Percentiles rank a stretch among this genome's conserved stretches.
phyloP scores from a whole-genome alignment of 2,888 invertebrate genomes.

The Reticulitermes lucifugus region DNA sequence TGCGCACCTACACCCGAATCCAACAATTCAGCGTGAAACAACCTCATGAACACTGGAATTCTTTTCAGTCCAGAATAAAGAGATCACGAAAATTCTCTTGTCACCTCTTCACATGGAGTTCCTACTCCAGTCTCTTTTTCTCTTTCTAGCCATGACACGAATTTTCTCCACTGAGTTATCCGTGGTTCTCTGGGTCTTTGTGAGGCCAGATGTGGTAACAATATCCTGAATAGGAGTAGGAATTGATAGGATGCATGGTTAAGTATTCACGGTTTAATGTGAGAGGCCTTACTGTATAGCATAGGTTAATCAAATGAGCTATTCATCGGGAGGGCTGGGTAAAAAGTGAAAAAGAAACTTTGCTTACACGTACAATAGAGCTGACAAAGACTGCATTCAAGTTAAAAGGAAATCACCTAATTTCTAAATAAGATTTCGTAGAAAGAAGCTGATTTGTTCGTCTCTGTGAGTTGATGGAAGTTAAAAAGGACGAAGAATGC shows the following conservation, averaged over 20 bases:
- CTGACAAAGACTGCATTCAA: conserved; percentile 21
- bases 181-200: conserved; percentile 13
- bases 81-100: conserved; percentile 34
- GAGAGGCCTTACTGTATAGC: conserved; percentile 25
- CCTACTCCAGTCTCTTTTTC: neutral
- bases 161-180: conserved; percentile 28
- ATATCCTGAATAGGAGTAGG: conserved; percentile 20
- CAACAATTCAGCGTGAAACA: conserved; percentile 13
- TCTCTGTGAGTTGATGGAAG: neutral
- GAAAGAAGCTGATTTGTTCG: conserved; percentile 38
- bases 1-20: neutral
- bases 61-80: conserved; percentile 27
- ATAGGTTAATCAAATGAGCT: conserved; percentile 41
- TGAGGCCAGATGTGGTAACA: conserved; percentile 29
- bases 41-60: conserved; percentile 1
- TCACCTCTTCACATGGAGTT: conserved; percentile 9
- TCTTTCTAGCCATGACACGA: conserved; percentile 13
- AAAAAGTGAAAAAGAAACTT: conserved; percentile 16
- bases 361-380: conserved; percentile 12
- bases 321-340: conserved; percentile 28
- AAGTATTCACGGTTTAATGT: conserved; percentile 36
- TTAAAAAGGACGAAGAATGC: neutral
- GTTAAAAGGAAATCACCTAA: conserved; percentile 37
- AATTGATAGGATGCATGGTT: conserved; percentile 33
- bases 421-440: conserved; percentile 49